Evolutionary conservation across 2,113 vertebrate genomes (phyloP).

Genomic region (human (Homo sapiens)): DNA sequence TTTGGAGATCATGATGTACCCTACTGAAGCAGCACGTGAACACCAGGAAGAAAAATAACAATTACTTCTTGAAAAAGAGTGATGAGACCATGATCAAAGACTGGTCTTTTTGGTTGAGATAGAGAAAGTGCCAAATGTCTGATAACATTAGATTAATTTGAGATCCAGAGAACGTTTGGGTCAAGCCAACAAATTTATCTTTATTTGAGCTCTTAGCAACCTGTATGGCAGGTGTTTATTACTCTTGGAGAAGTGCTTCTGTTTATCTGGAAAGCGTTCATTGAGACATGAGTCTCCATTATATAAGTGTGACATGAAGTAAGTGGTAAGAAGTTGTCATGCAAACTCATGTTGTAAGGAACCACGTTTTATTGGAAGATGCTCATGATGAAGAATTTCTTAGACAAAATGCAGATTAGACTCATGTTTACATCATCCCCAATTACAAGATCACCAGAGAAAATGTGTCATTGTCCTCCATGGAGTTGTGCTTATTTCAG

Average conservation of each 20-base stretch:
- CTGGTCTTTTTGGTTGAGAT: conserved; percentile 50
- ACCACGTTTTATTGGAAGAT: neutral
- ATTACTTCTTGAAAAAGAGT: conserved; percentile 48
- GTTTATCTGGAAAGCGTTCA: conserved; percentile 51
- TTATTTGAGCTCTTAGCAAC: conserved; percentile 59
- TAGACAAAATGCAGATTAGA: conserved; percentile 24
- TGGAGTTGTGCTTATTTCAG: conserved; percentile 7
- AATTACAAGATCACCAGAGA: neutral
- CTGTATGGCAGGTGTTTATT: conserved; percentile 59
- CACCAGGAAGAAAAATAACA: neutral
- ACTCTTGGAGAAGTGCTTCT: conserved; percentile 45
- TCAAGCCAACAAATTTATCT: conserved; percentile 70
- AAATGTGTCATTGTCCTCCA: neutral
- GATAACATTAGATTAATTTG: conserved; percentile 74
- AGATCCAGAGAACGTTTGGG: conserved; percentile 55
- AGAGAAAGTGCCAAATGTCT: conserved; percentile 65
- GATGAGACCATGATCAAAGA: conserved; percentile 26
- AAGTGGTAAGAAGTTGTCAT: neutral
- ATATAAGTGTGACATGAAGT: conserved; percentile 20
- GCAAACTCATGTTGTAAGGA: neutral
- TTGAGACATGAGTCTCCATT: conserved; percentile 62
- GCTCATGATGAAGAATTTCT: conserved; percentile 4
- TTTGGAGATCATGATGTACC: neutral
- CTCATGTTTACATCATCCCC: neutral
- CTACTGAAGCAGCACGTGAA: neutral